Base-by-base conservation (phyloP, 2,888 invertebrate species). In the Halocaridina rubra region DNA sequence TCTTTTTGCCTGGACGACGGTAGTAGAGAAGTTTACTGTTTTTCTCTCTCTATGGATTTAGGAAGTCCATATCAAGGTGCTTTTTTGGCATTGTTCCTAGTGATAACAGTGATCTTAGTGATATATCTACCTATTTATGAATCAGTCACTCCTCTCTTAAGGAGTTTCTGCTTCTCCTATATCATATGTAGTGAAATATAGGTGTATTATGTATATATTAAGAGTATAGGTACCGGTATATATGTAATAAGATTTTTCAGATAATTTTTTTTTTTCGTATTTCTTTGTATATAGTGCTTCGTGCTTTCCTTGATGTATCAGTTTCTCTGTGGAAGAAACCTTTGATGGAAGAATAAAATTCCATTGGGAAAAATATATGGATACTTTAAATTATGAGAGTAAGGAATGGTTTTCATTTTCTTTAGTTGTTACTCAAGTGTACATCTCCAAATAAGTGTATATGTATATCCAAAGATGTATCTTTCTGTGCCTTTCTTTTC, bases 81-180 rank as follows among this genome's bases (percentile, higher is more conserved):
- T 77, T 61, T 61, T 27, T n/a, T n/a, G n/a, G 30, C 53, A 32
- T 77, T 77, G 76, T 77, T 77, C 76, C 76, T 77, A 77, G 53
- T 76, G 57, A 77, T 61, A 24, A 59, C 30, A 32, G 59, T 61
- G 8, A 32, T 19, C 69, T 29, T 69, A 69, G 69, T 69, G 69
- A 69, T 27, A 69, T 69, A 27, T 69, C n/a, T n/a, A 27, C 27
- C 19, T 69, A 27, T 16, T 27, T 69, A 10, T 69, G 32, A 53
- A n/a, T 53, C 53, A 53, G 53, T 53, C 19, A 53, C 53, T 19
- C 19, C n/a, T n/a, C n/a, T 30, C 8, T 67, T 5, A 19, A 67
- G 67, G 29, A 7, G 27, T 39, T 46, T 10, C 1, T 71, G 32
- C 2, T 13, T 30, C 29, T 29, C 8, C 7, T 32, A 4, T 32